Conservation (phyloP, 2,888 invertebrate genomes). For the Agapostemon virescens region DNA sequence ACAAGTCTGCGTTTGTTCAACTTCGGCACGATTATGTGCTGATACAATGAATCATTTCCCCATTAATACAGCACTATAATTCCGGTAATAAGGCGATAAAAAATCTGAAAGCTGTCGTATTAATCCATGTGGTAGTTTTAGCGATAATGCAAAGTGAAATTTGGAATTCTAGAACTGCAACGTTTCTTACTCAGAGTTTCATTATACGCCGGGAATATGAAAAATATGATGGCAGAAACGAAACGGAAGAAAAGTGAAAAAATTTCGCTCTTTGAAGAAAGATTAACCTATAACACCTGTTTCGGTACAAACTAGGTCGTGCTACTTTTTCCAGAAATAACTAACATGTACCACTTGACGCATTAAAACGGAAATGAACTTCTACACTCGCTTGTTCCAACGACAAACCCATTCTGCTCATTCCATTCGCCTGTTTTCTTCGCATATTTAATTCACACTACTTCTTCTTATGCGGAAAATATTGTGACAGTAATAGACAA, state of each 20-base stretch:
- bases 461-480: background rate
- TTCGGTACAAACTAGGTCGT: background rate
- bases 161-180: background rate
- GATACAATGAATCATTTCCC: too few relatives aligned
- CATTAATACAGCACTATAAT: too few relatives aligned
- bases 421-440: background rate
- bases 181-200: background rate
- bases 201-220: background rate
- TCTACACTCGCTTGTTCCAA: background rate
- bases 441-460: background rate
- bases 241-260: background rate
- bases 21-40: too few relatives aligned
- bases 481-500: background rate
- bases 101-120: background rate
- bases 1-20: too few relatives aligned
- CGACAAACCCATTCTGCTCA: background rate
- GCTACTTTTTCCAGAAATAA: background rate
- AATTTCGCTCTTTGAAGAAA: background rate
- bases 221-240: background rate
- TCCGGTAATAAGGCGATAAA: too few relatives aligned
- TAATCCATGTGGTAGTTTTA: background rate
- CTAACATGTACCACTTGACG: background rate
- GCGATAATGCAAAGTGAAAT: background rate
- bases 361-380: conserved; percentile 1
- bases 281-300: background rate